Evolutionary conservation across 2,888 invertebrate genomes (phyloP), one percentile per base, ranked within the genome.

Genomic region (Morinoia aosen): DNA sequence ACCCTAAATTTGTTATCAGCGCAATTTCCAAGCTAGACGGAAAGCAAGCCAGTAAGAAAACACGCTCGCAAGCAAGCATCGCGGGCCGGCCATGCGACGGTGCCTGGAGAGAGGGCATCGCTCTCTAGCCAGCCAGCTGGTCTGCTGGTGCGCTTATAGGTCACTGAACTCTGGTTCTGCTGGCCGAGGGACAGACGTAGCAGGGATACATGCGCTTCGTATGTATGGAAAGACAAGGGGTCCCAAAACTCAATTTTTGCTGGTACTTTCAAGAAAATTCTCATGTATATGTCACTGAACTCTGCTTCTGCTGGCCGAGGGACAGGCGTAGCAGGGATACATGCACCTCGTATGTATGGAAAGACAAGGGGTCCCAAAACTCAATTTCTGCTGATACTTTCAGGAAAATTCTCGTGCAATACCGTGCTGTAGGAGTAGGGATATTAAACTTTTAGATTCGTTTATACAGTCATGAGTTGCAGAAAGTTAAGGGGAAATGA

Each of bases 101-200:
- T 16, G 19, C 61, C 61, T 61, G 61, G 76, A 76, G 76, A 76
- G 76, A 76, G 76, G 76, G 76, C 76, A 76, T 76, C 76, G 76
- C 76, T 76, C 76, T 76, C 76, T 76, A 76, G 76, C 76, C 76
- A 76, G 76, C 76, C 76, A 76, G 76, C 76, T 76, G 76, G 76
- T 33, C 76, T 25, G 2, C 76, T 76, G 25, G 7, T 76, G 76
- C 76, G 76, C 76, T 61, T 33, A 25, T 33, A 33, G 76, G 76
- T 76, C 76, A 76, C 76, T 76, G 76, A 76, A 76, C 76, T 76
- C 76, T 25, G 19, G 12, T 33, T 16, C 12, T 2, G 76, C 25
- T 12, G 25, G 25, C 8, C 76, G 76, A 76, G 76, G 33, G 76
- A 76, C 76, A 76, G 25, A 5, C 19, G 64, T 64, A 64, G 64